Percentiles rank a stretch among this genome's conserved stretches.
Evolutionary conservation across 2,888 invertebrate genomes (phyloP).

Genomic region (Calameuta idolon): DNA sequence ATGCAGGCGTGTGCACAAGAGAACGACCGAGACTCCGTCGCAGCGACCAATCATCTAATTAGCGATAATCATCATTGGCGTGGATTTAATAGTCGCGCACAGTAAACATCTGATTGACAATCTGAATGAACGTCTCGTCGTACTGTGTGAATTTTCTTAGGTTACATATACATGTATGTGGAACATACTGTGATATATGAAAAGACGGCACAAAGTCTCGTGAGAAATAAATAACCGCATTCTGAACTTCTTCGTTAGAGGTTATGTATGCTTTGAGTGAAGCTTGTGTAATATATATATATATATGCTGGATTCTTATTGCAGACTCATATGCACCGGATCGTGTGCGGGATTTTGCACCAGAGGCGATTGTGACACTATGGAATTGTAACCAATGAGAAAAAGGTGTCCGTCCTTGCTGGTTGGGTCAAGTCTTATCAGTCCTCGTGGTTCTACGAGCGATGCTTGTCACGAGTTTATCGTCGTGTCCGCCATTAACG

Average conservation of each 20-base stretch:
- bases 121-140: neutral
- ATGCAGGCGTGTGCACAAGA: constrained; percentile 6
- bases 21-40: constrained; percentile 26
- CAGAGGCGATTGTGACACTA: neutral
- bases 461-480: constrained; percentile 1
- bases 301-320: neutral
- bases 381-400: neutral
- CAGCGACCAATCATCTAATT: constrained; percentile 45
- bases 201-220: too few species aligned
- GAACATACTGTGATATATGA: too few species aligned
- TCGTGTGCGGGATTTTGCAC: neutral
- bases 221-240: too few species aligned
- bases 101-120: neutral
- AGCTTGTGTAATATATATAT: neutral
- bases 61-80: constrained; percentile 30
- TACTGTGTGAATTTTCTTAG: neutral
- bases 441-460: neutral
- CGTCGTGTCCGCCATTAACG: constrained; percentile 6
- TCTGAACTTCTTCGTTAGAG: too few species aligned
- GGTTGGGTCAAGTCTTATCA: neutral
- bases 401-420: neutral
- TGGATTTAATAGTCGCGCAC: neutral
- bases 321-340: neutral
- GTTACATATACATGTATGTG: neutral
- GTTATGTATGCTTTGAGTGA: neutral